Evolutionary conservation across 2,888 invertebrate species (phyloP).

Genomic region (Criorhina ranunculi): DNA sequence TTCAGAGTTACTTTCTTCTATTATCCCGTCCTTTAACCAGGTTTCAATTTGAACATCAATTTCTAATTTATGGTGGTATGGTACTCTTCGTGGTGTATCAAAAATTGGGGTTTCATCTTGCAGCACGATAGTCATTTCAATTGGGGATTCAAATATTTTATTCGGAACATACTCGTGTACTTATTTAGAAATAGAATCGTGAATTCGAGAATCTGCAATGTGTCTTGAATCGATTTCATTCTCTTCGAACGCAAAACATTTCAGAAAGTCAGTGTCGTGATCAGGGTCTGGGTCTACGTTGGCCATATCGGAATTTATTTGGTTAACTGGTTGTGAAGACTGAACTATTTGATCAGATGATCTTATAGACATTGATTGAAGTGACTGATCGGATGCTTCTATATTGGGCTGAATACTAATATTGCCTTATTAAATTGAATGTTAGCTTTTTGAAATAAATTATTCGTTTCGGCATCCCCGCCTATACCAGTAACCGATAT

Average conservation of each 20-base stretch:
- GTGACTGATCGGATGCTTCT: no score
- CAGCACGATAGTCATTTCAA: slow-evolving; percentile 17
- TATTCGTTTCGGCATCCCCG: no score
- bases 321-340: no score
- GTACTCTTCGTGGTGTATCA: slow-evolving; percentile 19
- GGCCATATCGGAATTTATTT: no score
- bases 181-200: slow-evolving; percentile 1
- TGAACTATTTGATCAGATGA: no score
- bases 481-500: slow-evolving; percentile 30
- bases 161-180: slow-evolving; percentile 6
- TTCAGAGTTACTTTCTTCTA: slow-evolving; percentile 79
- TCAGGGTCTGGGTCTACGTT: no score
- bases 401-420: no score
- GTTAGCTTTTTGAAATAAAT: background rate
- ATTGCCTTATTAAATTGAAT: no score
- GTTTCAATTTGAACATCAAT: slow-evolving; percentile 78
- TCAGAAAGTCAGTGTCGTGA: no score
- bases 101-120: slow-evolving; percentile 34
- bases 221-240: background rate
- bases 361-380: no score
- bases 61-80: slow-evolving; percentile 18
- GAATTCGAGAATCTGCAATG: background rate
- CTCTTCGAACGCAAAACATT: no score
- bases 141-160: background rate
- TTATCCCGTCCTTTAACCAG: slow-evolving; percentile 80